A percentile compares a stretch with the other conserved stretches of the same genome.
Evolutionary conservation across 2,888 invertebrate genomes (phyloP).

Genomic region (Limnephilus marmoratus): DNA sequence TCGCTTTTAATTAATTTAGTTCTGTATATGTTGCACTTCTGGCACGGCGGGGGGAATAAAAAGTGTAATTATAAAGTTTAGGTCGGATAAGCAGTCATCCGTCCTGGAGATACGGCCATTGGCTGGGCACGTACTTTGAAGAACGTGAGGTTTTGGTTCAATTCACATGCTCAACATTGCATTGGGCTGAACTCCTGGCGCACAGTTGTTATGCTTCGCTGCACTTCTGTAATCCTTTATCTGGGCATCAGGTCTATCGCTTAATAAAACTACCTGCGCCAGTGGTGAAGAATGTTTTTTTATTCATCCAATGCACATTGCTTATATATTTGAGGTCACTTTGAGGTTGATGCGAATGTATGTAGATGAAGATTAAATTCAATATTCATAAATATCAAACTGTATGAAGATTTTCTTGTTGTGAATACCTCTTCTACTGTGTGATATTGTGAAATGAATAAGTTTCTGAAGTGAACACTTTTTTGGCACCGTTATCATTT

Average conservation of each 20-base stretch:
- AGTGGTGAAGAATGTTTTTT: not conserved
- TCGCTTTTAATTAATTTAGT: not conserved
- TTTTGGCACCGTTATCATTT: too few relatives aligned
- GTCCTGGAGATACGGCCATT: not conserved
- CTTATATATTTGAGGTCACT: too few relatives aligned
- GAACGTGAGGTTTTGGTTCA: slow-evolving; percentile 2
- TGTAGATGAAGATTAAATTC: too few relatives aligned
- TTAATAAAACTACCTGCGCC: not conserved
- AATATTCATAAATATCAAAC: too few relatives aligned
- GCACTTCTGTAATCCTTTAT: not conserved
- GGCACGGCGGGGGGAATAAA: not conserved
- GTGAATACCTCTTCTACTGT: too few relatives aligned
- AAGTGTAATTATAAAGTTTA: not conserved
- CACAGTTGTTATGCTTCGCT: not conserved
- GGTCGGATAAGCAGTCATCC: not conserved
- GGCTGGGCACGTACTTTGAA: not conserved
- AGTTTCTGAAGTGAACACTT: too few relatives aligned
- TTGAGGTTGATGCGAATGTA: too few relatives aligned
- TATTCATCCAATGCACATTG: too few relatives aligned
- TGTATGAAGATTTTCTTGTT: too few relatives aligned
- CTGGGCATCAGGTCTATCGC: not conserved
- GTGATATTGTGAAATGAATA: too few relatives aligned
- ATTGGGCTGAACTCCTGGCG: not conserved
- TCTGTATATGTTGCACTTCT: not conserved
- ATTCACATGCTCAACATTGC: not conserved